Percentiles rank a stretch among this genome's conserved stretches.
These are phyloP conservation scores for Meriones unguiculatus DNA, from an alignment of 2,113 vertebrate species.

Conservation along the genomic window DNA sequence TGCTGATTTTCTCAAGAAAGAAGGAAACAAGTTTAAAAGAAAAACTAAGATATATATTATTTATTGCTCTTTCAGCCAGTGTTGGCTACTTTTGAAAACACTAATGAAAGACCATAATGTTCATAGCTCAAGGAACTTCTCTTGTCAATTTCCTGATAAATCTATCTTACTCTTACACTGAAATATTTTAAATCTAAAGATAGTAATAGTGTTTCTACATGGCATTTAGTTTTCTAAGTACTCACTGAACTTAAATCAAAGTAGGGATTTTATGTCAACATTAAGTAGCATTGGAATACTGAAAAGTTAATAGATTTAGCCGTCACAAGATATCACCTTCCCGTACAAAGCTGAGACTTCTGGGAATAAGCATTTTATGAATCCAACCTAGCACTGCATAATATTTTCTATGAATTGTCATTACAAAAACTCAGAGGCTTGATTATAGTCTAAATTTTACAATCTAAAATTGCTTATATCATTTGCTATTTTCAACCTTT, in stretches of 20 bases:
- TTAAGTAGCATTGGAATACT: not conserved
- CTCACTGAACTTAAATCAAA: conserved; percentile 24
- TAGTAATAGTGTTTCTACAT: not conserved
- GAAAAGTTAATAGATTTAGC: conserved; percentile 20
- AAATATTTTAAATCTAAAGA: conserved; percentile 50
- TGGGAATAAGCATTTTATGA: conserved; percentile 36
- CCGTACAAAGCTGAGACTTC: conserved; percentile 1
- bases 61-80: not conserved
- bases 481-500: conserved; percentile 48
- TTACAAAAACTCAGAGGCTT: conserved; percentile 21
- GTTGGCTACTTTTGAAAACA: conserved; percentile 13
- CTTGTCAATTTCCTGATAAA: not conserved
- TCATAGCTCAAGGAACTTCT: conserved; percentile 1
- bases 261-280: not conserved
- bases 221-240: not conserved
- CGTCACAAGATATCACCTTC: not conserved
- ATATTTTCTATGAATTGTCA: conserved; percentile 10
- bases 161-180: not conserved
- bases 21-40: not conserved
- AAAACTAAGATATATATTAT: not conserved
- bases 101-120: not conserved
- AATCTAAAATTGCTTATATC: conserved; percentile 56
- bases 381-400: conserved; percentile 28
- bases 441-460: conserved; percentile 43
- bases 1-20: conserved; percentile 15